Evolutionary conservation across 2,797 vertebrate species (phyloP).

Genomic region (Vireo griseus): DNA sequence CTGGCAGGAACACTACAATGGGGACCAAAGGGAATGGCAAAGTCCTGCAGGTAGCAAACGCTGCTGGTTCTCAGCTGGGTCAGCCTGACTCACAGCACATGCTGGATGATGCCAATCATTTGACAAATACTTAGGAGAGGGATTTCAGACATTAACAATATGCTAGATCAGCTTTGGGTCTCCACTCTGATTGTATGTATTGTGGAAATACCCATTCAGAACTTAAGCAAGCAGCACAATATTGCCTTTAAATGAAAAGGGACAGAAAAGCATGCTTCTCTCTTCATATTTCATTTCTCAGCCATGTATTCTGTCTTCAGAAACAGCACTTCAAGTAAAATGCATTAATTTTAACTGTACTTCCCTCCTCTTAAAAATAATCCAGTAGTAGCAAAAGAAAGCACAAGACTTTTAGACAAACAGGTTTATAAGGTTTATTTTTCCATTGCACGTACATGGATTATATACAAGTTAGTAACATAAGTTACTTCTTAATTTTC

Average conservation of each 20-base stretch:
- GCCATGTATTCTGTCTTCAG: background rate
- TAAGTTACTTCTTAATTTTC: conserved; percentile 73
- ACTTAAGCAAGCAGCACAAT: background rate
- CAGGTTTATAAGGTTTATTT: conserved; percentile 84
- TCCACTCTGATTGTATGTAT: background rate
- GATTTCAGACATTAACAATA: background rate
- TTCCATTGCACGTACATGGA: conserved; percentile 80
- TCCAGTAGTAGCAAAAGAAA: conserved; percentile 22
- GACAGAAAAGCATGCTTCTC: background rate
- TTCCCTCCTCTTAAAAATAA: background rate
- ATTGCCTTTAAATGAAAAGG: background rate
- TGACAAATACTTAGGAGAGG: background rate
- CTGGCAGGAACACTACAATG: fast-evolving
- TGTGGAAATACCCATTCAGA: background rate
- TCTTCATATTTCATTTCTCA: background rate
- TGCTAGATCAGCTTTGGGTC: background rate
- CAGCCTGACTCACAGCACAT: fast-evolving
- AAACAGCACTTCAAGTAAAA: background rate
- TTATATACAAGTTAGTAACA: conserved; percentile 88
- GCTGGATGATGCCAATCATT: background rate
- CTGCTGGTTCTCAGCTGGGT: background rate
- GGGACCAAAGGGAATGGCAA: background rate
- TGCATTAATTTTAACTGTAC: background rate
- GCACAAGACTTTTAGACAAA: conserved; percentile 73
- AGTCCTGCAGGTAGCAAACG: background rate